Conservation (phyloP, 2,888 invertebrate genomes). For the Meteorus colon region DNA sequence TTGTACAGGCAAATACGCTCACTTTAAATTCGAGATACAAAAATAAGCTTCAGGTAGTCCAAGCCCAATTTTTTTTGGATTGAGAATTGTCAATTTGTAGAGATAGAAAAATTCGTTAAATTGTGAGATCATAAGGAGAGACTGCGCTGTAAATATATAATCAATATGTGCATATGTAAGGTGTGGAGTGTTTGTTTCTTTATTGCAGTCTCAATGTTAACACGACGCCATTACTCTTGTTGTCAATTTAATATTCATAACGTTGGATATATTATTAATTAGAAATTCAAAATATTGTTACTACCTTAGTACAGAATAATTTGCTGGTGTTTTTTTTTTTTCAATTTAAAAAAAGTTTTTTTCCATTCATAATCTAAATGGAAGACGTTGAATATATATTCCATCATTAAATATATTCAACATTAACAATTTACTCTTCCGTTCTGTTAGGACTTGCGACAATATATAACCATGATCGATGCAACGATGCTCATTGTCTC, state of each 20-base stretch:
- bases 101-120: too few species aligned
- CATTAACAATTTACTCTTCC: slow-evolving; percentile 38
- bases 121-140: too few species aligned
- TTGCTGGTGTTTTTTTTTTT: too few species aligned
- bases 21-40: too few species aligned
- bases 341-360: too few species aligned
- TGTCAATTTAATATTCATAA: neutral
- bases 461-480: slow-evolving; percentile 60
- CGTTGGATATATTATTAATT: neutral
- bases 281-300: neutral
- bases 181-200: neutral
- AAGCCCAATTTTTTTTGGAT: too few species aligned
- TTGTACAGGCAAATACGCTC: too few species aligned
- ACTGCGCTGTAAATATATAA: slow-evolving; percentile 9
- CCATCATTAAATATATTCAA: slow-evolving; percentile 7
- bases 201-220: neutral
- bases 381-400: slow-evolving; percentile 16
- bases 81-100: too few species aligned
- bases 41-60: too few species aligned
- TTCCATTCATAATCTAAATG: too few species aligned
- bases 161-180: neutral
- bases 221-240: neutral
- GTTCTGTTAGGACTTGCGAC: slow-evolving; percentile 23
- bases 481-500: slow-evolving; percentile 69
- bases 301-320: too few species aligned